Conservation (phyloP, 2,113 vertebrate genomes). For the Pleuronectes platessa region DNA sequence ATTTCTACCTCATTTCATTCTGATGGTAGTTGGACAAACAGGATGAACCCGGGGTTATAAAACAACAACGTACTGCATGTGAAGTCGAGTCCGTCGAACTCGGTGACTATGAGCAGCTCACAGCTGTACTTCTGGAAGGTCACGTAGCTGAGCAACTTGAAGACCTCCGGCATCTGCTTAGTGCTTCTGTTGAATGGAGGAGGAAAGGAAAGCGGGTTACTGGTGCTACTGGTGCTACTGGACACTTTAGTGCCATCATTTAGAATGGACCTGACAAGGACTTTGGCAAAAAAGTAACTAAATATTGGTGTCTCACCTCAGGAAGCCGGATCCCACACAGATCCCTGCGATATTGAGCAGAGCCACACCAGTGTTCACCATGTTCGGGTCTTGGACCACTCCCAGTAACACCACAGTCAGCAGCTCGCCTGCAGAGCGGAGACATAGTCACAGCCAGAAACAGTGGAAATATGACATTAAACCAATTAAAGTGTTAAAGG, state of each 20-base stretch:
- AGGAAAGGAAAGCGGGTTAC: conserved; percentile 21
- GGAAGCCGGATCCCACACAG: conserved; percentile 89
- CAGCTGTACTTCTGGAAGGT: conserved; percentile 96
- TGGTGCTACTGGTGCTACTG: fast-evolving
- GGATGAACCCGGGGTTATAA: neutral
- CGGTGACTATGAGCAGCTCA: conserved; percentile 93
- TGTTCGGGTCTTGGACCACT: conserved; percentile 89
- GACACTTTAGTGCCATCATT: neutral
- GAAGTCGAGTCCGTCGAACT: conserved; percentile 91
- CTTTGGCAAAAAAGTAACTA: neutral
- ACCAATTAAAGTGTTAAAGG: neutral
- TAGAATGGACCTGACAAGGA: neutral
- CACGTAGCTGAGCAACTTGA: conserved; percentile 91
- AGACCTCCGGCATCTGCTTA: conserved; percentile 89
- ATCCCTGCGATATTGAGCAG: conserved; percentile 91
- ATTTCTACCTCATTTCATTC: neutral
- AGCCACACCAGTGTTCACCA: conserved; percentile 89
- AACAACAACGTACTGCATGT: conserved; percentile 89
- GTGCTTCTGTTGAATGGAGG: conserved; percentile 81
- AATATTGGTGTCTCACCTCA: conserved; percentile 84
- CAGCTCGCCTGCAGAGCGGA: conserved; percentile 80
- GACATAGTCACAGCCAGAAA: neutral
- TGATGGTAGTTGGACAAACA: neutral
- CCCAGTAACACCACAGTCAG: conserved; percentile 91
- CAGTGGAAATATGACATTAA: neutral